A percentile compares a stretch with the other conserved stretches of the same genome.
phyloP scores from a whole-genome alignment of 1,140 invertebrate genomes.

The Neodiprion virginianus region DNA sequence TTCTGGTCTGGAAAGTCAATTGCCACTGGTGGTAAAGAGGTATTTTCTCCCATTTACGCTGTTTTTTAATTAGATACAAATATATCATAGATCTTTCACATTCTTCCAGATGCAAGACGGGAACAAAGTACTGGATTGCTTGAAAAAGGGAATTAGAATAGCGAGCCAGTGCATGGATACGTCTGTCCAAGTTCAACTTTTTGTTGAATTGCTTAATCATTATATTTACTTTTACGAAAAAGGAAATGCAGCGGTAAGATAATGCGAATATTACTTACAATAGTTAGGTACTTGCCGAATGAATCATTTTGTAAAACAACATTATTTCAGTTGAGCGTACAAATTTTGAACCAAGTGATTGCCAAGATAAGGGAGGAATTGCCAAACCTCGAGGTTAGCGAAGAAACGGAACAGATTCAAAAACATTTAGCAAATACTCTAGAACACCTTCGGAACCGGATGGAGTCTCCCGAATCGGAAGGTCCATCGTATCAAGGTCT shows the following conservation, averaged over 20 bases:
- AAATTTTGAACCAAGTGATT: constrained; percentile 86
- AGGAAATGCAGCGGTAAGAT: constrained; percentile 77
- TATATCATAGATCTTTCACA: neutral
- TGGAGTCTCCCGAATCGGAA: constrained; percentile 71
- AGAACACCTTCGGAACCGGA: constrained; percentile 75
- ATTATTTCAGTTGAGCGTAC: constrained; percentile 67
- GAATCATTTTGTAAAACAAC: neutral
- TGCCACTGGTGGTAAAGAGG: constrained; percentile 72
- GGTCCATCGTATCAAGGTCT: constrained; percentile 71
- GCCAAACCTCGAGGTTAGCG: constrained; percentile 89
- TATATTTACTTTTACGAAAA: constrained; percentile 96
- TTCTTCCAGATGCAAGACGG: constrained; percentile 82
- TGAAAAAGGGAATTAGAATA: constrained; percentile 95
- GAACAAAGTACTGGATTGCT: constrained; percentile 89
- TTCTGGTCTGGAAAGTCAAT: constrained; percentile 94
- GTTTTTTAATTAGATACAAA: constrained; percentile 10
- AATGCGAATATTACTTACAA: constrained; percentile 2
- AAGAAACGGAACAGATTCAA: constrained; percentile 95
- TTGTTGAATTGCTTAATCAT: constrained; percentile 93
- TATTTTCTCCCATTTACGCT: constrained; percentile 41
- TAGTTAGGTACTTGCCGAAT: neutral
- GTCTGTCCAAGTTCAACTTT: constrained; percentile 94
- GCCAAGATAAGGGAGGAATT: constrained; percentile 92
- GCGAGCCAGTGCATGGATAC: constrained; percentile 97
- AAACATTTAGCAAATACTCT: constrained; percentile 92